These are phyloP conservation scores for Aphelenchoides avenae DNA, from an alignment of 1,140 invertebrate species.

Conservation along the genomic window DNA sequence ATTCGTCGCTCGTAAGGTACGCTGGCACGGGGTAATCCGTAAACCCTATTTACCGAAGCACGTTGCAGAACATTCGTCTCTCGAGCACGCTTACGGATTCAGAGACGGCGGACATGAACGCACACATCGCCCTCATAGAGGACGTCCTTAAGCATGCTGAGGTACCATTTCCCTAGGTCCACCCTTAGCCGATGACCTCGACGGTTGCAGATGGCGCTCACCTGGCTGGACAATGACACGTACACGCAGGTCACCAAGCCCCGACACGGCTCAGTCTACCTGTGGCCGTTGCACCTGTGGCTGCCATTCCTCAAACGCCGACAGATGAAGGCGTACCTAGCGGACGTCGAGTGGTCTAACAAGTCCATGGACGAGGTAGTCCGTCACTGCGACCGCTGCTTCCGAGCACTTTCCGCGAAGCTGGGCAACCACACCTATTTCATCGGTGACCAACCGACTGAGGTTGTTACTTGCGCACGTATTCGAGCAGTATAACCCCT, in stretches of 20 bases:
- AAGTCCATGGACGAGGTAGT: slow-evolving; percentile 40
- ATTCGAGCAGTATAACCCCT: slow-evolving; percentile 47
- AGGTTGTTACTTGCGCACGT: slow-evolving; percentile 73
- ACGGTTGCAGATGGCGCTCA: slow-evolving; percentile 71
- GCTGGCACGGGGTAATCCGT: slow-evolving; percentile 15
- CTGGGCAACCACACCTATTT: slow-evolving; percentile 41
- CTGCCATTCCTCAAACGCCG: slow-evolving; percentile 75
- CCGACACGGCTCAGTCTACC: slow-evolving; percentile 80
- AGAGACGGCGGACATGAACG: slow-evolving; percentile 83
- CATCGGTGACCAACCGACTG: slow-evolving; percentile 66
- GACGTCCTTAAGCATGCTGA: slow-evolving; percentile 53
- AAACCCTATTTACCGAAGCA: slow-evolving; percentile 4
- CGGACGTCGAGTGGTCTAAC: slow-evolving; percentile 40
- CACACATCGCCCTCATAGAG: slow-evolving; percentile 72
- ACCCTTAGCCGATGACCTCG: slow-evolving; percentile 13
- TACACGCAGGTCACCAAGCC: slow-evolving; percentile 73
- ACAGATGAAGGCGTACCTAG: slow-evolving; percentile 26
- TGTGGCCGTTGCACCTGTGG: slow-evolving; percentile 81
- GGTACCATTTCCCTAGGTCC: slow-evolving; percentile 25
- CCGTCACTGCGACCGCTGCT: slow-evolving; percentile 33
- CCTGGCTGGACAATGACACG: slow-evolving; percentile 76
- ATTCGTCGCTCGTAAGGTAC: slow-evolving; percentile 76
- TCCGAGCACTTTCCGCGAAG: slow-evolving; percentile 46
- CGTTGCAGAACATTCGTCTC: slow-evolving; percentile 68
- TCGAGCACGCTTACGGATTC: slow-evolving; percentile 69